A percentile compares a stretch with the other conserved stretches of the same genome.
These are phyloP conservation scores for Acanthurus tractus DNA, from an alignment of 2,797 vertebrate species.

Conservation along the genomic window DNA sequence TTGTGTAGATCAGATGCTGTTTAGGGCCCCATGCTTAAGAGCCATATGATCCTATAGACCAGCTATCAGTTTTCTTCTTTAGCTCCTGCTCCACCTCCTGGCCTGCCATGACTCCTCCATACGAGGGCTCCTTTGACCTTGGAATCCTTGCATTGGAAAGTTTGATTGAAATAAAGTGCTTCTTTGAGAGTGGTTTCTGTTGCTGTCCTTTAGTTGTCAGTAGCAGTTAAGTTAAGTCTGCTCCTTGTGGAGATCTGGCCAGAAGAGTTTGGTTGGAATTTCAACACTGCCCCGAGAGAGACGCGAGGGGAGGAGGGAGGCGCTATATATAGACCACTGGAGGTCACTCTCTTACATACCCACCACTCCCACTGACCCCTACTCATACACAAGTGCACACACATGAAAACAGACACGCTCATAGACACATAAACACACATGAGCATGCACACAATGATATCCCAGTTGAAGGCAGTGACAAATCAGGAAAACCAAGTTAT, in stretches of 20 bases:
- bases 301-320: slow-evolving; percentile 75
- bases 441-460: slow-evolving; percentile 4
- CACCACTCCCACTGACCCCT: slow-evolving; percentile 86
- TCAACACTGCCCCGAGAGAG: slow-evolving; percentile 90
- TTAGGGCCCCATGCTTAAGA: slow-evolving; percentile 52
- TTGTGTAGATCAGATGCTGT: slow-evolving; percentile 34
- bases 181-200: slow-evolving; percentile 44
- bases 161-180: slow-evolving; percentile 40
- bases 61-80: slow-evolving; percentile 63
- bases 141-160: slow-evolving; percentile 54
- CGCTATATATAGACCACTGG: slow-evolving; percentile 81
- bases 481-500: slow-evolving; percentile 39
- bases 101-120: slow-evolving; percentile 29
- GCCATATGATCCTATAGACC: slow-evolving; percentile 56
- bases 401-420: slow-evolving; percentile 43
- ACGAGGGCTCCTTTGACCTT: slow-evolving; percentile 53
- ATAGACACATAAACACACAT: slow-evolving; percentile 24
- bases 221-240: slow-evolving; percentile 72
- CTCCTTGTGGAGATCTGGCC: slow-evolving; percentile 85
- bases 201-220: slow-evolving; percentile 62
- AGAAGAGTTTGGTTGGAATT: slow-evolving; percentile 90
- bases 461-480: background rate
- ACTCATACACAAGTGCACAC: slow-evolving; percentile 72
- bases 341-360: slow-evolving; percentile 85
- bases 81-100: slow-evolving; percentile 41